Conservation (phyloP, 2,113 vertebrate genomes). For the Zosterops lateralis region DNA sequence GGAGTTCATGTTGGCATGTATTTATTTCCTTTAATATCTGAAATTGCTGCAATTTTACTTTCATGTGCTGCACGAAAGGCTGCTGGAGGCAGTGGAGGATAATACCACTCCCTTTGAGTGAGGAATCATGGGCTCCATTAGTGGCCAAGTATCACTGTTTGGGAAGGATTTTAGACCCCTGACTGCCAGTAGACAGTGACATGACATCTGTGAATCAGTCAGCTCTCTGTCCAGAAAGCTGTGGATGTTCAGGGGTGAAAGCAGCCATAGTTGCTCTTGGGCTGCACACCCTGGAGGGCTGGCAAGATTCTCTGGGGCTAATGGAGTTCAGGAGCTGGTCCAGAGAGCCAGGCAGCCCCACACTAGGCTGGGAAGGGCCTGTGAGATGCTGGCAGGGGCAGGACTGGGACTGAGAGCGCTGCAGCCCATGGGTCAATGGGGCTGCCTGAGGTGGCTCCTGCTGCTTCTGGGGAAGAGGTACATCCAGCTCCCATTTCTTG, state of each 20-base stretch:
- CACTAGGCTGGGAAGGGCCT: neutral
- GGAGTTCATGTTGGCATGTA: neutral
- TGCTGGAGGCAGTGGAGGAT: neutral
- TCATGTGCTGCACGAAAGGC: neutral
- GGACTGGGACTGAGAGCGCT: rapidly evolving
- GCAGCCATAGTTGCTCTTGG: neutral
- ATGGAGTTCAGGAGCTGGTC: neutral
- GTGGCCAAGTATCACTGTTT: neutral
- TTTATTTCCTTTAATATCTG: slow-evolving; percentile 45
- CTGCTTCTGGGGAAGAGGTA: neutral
- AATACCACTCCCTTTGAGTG: neutral
- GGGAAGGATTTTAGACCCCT: neutral
- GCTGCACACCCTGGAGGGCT: rapidly evolving
- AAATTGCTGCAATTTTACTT: slow-evolving; percentile 13
- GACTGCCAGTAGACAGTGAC: neutral
- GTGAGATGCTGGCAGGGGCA: neutral
- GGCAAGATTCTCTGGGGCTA: rapidly evolving
- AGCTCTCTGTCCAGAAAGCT: neutral
- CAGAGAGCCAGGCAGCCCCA: neutral
- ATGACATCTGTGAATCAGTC: neutral
- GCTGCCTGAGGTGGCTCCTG: neutral
- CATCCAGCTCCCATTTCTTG: rapidly evolving
- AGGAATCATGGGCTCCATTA: neutral
- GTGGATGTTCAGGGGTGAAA: neutral
- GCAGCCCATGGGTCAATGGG: neutral